Base-by-base conservation (phyloP, 2,888 invertebrate genomes). In the Thereva unica region DNA sequence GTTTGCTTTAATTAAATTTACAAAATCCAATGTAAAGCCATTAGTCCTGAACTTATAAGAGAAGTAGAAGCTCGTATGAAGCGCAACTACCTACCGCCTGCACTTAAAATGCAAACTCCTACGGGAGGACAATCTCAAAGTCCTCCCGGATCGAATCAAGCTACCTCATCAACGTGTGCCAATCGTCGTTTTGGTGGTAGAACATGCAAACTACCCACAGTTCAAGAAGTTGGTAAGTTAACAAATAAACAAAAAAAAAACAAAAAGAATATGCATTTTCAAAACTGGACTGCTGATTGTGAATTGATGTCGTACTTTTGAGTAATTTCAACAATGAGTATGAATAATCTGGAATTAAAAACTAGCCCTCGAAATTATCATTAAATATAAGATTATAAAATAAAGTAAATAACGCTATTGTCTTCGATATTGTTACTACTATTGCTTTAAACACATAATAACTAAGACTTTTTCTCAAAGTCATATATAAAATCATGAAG, bases 51-150 rank as follows among this genome's bases (percentile, higher is more conserved):
- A 80, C 85, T 93, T 81, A 90, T 92, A 74, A 89, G 91, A 87
- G 93, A 93, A 79, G 93, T 93, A 73, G 93, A 93, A 83, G 89
- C 89, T 74, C 86, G 93, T 78, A 93, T 93, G 93, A 90, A 90
- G 78, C 84, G 89, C 73, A 88, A 90, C 76, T 89, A 90, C 79
- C 84, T 91, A 75, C 92, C 92, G 64, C 88, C 91, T 69, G 87
- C 88, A 56, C 73, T 81, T 61, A 80, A 79, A 74, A 84, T 88
- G 76, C 85, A 86, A 76, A 81, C 71, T 75, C 75, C 78, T 80
- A 75, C 77, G 78, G 75, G 78, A 55, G 79, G 78, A 77, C 80
- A 79, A 75, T 78, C 74, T 76, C 64, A 64, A 59, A 78, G 72
- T 78, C 79, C 76, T 75, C 77, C 74, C 41, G 55, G 66, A 57